phyloP scores from a whole-genome alignment of 2,113 vertebrate species.

The Uria aalge region DNA sequence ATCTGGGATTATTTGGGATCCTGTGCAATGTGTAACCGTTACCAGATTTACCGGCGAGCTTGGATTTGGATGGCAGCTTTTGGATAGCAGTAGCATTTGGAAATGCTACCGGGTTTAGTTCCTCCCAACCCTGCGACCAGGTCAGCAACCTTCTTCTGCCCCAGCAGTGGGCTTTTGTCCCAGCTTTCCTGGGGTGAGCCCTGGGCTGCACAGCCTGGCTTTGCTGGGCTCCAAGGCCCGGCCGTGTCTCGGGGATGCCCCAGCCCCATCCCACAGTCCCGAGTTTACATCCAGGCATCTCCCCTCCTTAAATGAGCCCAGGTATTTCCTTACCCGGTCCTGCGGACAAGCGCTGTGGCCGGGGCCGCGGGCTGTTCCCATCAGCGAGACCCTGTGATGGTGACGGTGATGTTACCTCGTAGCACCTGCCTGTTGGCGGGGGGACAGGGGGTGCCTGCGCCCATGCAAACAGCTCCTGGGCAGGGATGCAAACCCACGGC shows the following conservation, averaged over 20 bases:
- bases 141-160: not conserved
- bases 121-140: not conserved
- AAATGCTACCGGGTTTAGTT: not conserved
- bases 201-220: not conserved
- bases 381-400: not conserved
- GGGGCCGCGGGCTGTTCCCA: fast-evolving
- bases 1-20: not conserved
- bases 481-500: not conserved
- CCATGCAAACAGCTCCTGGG: not conserved
- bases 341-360: fast-evolving
- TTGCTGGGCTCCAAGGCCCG: fast-evolving
- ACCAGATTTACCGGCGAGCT: fast-evolving
- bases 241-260: fast-evolving
- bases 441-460: not conserved
- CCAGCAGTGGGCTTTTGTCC: not conserved
- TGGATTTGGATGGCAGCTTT: not conserved
- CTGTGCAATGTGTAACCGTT: not conserved
- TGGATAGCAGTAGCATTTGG: not conserved
- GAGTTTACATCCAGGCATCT: not conserved
- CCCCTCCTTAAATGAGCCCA: fast-evolving
- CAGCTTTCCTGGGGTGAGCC: not conserved
- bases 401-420: not conserved
- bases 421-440: fast-evolving
- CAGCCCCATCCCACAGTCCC: fast-evolving
- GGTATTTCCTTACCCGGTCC: not conserved